Conservation (phyloP, 2,888 invertebrate species). For the Folsomia candida region DNA sequence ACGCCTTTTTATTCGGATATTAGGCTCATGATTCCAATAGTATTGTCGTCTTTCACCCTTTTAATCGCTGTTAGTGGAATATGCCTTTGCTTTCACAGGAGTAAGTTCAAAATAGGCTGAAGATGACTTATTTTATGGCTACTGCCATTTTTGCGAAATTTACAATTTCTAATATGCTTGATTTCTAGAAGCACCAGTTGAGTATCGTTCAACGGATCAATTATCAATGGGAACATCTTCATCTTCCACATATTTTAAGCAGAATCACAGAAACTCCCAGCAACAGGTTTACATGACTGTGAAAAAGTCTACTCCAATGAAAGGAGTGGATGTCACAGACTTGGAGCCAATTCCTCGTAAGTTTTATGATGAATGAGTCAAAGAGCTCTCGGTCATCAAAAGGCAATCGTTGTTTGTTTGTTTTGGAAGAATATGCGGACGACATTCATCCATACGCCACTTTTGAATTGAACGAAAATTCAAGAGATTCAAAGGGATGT, state of each 20-base stretch:
- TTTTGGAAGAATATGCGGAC: slow-evolving; percentile 60
- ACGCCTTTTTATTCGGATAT: slow-evolving; percentile 56
- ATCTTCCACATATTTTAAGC: slow-evolving; percentile 48
- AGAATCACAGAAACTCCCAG: slow-evolving; percentile 41
- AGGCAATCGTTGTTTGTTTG: background rate
- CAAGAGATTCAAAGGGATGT: slow-evolving; percentile 39
- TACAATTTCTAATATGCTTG: background rate
- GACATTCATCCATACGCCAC: slow-evolving; percentile 65
- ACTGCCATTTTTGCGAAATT: background rate
- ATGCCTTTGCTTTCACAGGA: slow-evolving; percentile 60
- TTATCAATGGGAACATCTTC: slow-evolving; percentile 45
- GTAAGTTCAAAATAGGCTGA: too few species aligned
- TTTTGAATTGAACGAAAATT: slow-evolving; percentile 56
- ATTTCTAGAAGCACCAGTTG: slow-evolving; percentile 42
- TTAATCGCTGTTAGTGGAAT: slow-evolving; percentile 60
- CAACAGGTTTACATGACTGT: slow-evolving; percentile 49
- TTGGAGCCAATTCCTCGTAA: slow-evolving; percentile 59
- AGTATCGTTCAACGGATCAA: slow-evolving; percentile 47
- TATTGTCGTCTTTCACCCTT: slow-evolving; percentile 59
- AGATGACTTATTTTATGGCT: background rate
- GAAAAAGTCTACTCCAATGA: slow-evolving; percentile 47
- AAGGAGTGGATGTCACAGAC: slow-evolving; percentile 52
- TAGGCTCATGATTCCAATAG: slow-evolving; percentile 58
- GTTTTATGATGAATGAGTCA: too few species aligned
- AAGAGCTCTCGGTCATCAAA: too few species aligned